phyloP scores from a whole-genome alignment of 2,888 invertebrate species.

The Gortyna flavago region DNA sequence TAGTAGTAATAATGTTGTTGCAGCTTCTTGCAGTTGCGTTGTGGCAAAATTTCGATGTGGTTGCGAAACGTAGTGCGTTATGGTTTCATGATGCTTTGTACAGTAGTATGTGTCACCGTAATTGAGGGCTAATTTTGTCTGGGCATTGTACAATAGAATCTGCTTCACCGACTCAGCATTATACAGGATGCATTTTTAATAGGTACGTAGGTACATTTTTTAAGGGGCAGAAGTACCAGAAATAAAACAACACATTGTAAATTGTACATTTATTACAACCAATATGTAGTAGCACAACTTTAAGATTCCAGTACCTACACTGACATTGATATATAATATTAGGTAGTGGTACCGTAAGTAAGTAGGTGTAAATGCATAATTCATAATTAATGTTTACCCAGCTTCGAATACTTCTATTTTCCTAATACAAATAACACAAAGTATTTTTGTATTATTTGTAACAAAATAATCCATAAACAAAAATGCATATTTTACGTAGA shows the following conservation, averaged over 20 bases:
- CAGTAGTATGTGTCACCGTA: too few species aligned
- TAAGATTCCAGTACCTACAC: conserved; percentile 51
- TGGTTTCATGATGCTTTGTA: too few species aligned
- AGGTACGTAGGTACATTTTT: neutral
- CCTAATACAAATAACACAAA: conserved; percentile 26
- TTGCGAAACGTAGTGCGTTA: too few species aligned
- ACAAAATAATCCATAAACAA: conserved; percentile 1
- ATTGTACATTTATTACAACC: conserved; percentile 67
- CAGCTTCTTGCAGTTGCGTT: neutral
- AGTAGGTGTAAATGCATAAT: conserved; percentile 50
- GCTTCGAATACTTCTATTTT: conserved; percentile 30
- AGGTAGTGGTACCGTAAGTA: too few species aligned
- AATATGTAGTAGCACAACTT: conserved; percentile 61
- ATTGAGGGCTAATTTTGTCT: neutral
- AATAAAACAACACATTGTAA: conserved; percentile 36
- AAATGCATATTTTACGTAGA: conserved; percentile 5
- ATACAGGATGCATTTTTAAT: neutral
- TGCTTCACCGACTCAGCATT: neutral
- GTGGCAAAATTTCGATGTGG: neutral
- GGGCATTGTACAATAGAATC: neutral
- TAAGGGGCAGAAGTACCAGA: neutral
- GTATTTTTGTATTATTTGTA: conserved; percentile 19
- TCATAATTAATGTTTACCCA: conserved; percentile 28
- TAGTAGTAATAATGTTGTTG: neutral
- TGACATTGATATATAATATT: conserved; percentile 45